Base-by-base conservation (phyloP, 2,888 invertebrate species). In the Camponotus fellah region DNA sequence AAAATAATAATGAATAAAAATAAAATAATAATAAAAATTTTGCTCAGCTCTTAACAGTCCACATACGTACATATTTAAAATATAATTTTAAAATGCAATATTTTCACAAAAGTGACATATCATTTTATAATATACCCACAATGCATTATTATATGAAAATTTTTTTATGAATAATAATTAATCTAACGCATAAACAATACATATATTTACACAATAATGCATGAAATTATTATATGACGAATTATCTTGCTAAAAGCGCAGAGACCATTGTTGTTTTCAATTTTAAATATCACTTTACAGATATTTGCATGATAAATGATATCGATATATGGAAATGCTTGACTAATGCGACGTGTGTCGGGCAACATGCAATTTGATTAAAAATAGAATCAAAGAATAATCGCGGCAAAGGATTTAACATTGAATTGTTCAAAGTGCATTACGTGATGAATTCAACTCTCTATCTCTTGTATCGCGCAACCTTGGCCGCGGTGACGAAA, bases 221-320 rank as follows among this genome's bases (percentile, higher is more conserved):
- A 74, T 80, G 60, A 74, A 80, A 80, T 80, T 72, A 34, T 37
- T 26, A 26, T 43, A 77, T 77, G 68, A 72, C 34, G 12, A 12
- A 0, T 10, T 46, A n/a, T 60, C 46, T 80, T 40, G 21, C 26
- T 46, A 34, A 79, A 79, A 60, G 12, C 37, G 21, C 60, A 40
- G 37, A 21, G 32, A 26, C 6, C 21, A n/a, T 43, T 26, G 34
- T 69, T 26, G 34, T 69, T 26, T 72, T 46, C 21, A 46, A 60
- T 80, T 80, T 60, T 74, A 80, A 74, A 72, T 74, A 46, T 60
- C 43, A 60, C 34, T 71, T 69, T 46, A 60, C 3, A 3, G 9
- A 5, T 40, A 56, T 68, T 77, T 68, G 40, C 77, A 56, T 68
- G 56, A 77, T 68, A 56, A 71, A 71, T 58, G 21, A 9, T n/a